A percentile compares a stretch with the other conserved stretches of the same genome.
Evolutionary conservation across 2,888 invertebrate genomes (phyloP).

Genomic region (Rhingia campestris): DNA sequence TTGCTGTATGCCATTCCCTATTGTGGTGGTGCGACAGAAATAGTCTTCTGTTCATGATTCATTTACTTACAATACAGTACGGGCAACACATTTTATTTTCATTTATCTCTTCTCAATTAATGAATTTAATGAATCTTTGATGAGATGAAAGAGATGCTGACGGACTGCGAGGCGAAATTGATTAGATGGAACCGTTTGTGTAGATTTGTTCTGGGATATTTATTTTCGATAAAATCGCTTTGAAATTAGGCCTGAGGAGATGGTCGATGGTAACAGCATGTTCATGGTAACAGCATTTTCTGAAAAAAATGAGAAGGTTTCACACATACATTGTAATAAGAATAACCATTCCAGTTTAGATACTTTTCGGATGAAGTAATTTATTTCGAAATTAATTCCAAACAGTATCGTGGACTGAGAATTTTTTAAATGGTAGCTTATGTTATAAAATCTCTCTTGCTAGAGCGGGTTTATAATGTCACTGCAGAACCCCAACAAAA

Average conservation of each 20-base stretch:
- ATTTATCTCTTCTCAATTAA: slow-evolving; percentile 5
- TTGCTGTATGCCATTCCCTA: slow-evolving; percentile 29
- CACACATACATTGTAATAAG: no score
- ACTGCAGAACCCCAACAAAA: no score
- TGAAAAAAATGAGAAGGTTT: no score
- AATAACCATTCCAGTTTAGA: no score
- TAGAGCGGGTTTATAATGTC: no score
- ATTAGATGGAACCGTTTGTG: slow-evolving; percentile 18
- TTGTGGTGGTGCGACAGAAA: slow-evolving; percentile 18
- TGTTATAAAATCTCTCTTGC: no score
- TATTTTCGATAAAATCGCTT: background rate
- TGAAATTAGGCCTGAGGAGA: background rate
- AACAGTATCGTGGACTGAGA: no score
- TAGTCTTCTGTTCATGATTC: slow-evolving; percentile 33
- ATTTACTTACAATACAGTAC: background rate
- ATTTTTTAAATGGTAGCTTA: no score
- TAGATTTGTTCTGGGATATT: background rate
- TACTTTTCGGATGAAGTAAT: no score
- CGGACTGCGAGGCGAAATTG: slow-evolving; percentile 8
- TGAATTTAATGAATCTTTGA: slow-evolving; percentile 31
- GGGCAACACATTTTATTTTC: slow-evolving; percentile 25
- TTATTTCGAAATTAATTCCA: no score
- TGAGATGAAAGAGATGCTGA: slow-evolving; percentile 31
- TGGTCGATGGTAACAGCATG: no score
- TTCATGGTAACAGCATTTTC: no score